A percentile compares a stretch with the other conserved stretches of the same genome.
Conservation (phyloP, 2,888 invertebrate species). For the Abrostola tripartita region DNA sequence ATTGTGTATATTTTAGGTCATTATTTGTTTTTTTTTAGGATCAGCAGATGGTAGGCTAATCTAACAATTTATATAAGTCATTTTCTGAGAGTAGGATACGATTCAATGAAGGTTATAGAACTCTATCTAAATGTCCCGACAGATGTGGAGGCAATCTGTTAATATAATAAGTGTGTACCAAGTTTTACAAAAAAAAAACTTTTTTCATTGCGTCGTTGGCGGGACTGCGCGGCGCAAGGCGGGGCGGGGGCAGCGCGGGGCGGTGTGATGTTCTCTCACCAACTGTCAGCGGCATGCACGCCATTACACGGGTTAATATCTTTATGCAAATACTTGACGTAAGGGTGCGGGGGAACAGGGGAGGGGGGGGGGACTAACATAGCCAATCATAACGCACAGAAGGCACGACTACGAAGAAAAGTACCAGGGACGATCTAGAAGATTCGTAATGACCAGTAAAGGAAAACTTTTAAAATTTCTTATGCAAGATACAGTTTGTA, state of each 20-base stretch:
- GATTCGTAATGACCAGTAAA: too few species aligned
- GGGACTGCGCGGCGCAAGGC: neutral
- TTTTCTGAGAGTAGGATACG: too few species aligned
- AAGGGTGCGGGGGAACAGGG: neutral
- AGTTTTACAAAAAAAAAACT: constrained; percentile 10
- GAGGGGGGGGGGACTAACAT: neutral
- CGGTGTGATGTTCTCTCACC: constrained; percentile 13
- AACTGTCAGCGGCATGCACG: constrained; percentile 34
- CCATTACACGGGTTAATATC: constrained; percentile 33
- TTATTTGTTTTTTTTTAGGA: too few species aligned
- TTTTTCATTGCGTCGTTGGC: constrained; percentile 7
- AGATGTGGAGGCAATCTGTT: constrained; percentile 1
- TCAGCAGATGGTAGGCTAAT: too few species aligned
- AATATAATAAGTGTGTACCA: neutral
- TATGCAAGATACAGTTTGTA: too few species aligned
- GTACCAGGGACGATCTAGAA: neutral
- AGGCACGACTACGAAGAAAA: neutral
- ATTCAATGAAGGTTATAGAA: too few species aligned
- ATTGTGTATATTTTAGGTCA: too few species aligned
- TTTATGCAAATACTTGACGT: constrained; percentile 37
- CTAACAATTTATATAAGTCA: too few species aligned
- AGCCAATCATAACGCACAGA: constrained; percentile 4
- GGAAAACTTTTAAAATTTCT: too few species aligned
- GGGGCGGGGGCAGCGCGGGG: constrained; percentile 1
- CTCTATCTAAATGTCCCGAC: neutral